phyloP scores from a whole-genome alignment of 2,113 vertebrate species.

The Cryptomyrus ogoouensis region DNA sequence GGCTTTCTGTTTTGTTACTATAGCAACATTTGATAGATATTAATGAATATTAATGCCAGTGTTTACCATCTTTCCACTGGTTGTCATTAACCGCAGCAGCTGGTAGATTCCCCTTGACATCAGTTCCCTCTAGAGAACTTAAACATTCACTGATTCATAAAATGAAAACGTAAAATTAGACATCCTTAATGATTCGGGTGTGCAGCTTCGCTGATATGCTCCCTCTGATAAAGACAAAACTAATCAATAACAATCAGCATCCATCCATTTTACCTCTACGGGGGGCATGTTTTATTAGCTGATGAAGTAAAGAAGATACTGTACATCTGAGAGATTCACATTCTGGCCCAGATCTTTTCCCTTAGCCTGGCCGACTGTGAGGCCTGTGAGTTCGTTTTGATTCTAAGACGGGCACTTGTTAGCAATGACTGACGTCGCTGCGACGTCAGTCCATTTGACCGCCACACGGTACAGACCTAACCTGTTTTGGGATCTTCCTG shows the following conservation, averaged over 20 bases:
- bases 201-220: neutral
- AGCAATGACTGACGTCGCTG: neutral
- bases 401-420: neutral
- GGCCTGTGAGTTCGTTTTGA: neutral
- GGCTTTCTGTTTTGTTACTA: slow-evolving; percentile 4
- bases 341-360: neutral
- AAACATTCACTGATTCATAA: slow-evolving; percentile 44
- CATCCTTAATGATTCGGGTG: slow-evolving; percentile 37
- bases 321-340: neutral
- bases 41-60: slow-evolving; percentile 44
- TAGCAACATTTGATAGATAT: slow-evolving; percentile 31
- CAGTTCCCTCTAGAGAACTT: slow-evolving; percentile 44
- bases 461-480: neutral
- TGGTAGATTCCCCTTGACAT: slow-evolving; percentile 49
- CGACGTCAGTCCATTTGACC: neutral
- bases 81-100: slow-evolving; percentile 46
- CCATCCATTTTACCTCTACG: neutral
- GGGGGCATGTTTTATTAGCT: neutral
- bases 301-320: neutral
- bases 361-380: neutral
- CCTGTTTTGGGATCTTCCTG: neutral
- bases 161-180: slow-evolving; percentile 47
- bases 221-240: neutral
- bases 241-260: neutral
- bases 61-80: slow-evolving; percentile 43